A percentile compares a stretch with the other conserved stretches of the same genome.
Conservation (phyloP, 2,113 vertebrate genomes). For the Drymodes brunneopygia region DNA sequence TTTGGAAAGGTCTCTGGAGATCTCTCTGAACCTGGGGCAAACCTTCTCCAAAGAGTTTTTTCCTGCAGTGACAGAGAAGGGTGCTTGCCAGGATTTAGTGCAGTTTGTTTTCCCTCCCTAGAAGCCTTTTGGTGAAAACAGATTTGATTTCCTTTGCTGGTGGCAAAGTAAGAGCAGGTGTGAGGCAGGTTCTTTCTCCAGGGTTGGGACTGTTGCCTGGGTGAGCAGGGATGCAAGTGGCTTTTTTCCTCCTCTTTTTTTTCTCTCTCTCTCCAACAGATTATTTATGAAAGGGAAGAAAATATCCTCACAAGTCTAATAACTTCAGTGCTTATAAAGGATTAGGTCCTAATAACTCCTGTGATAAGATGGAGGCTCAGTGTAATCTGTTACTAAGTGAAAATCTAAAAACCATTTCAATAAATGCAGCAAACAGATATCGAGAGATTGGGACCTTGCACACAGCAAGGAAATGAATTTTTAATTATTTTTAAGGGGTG, state of each 20-base stretch:
- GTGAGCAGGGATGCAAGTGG: neutral
- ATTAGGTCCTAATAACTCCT: slow-evolving; percentile 41
- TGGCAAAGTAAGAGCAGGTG: neutral
- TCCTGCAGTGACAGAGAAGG: neutral
- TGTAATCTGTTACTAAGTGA: slow-evolving; percentile 42
- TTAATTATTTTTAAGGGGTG: neutral
- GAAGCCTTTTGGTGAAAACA: neutral
- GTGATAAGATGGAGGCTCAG: slow-evolving; percentile 11
- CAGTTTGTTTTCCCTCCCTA: neutral
- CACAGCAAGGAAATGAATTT: neutral
- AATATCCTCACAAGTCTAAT: slow-evolving; percentile 36
- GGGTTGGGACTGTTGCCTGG: neutral
- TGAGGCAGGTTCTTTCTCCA: neutral
- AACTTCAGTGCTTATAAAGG: slow-evolving; percentile 24
- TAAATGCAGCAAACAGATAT: neutral
- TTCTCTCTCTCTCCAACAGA: neutral
- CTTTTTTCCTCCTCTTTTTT: neutral
- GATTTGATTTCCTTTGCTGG: neutral
- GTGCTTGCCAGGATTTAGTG: neutral
- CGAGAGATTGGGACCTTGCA: neutral
- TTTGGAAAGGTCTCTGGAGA: neutral
- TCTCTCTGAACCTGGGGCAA: neutral
- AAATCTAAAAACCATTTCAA: slow-evolving; percentile 28
- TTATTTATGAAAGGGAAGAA: slow-evolving; percentile 10
- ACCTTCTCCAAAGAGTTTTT: neutral